phyloP scores from a whole-genome alignment of 1,140 invertebrate species.

The Episyrphus balteatus region DNA sequence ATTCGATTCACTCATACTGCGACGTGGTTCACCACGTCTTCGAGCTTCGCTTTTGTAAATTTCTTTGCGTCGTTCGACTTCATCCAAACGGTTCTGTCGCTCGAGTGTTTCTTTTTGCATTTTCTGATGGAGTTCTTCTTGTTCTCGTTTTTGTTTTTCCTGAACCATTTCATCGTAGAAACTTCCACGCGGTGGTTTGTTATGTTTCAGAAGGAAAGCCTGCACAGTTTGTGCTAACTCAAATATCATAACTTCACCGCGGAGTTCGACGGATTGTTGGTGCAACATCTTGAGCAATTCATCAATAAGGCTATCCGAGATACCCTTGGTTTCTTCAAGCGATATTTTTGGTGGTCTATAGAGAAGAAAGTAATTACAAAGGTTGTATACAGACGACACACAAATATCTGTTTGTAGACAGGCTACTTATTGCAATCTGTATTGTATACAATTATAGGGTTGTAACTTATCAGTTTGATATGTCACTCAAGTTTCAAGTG shows the following conservation, averaged over 20 bases:
- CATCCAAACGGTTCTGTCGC: slow-evolving; percentile 27
- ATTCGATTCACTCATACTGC: slow-evolving; percentile 33
- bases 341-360: slow-evolving; percentile 26
- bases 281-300: slow-evolving; percentile 46
- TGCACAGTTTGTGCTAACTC: slow-evolving; percentile 57
- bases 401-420: no score
- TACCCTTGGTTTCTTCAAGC: slow-evolving; percentile 44
- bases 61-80: slow-evolving; percentile 34
- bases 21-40: slow-evolving; percentile 21
- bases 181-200: slow-evolving; percentile 59
- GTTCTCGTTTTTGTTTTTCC: slow-evolving; percentile 48
- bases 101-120: slow-evolving; percentile 41
- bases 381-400: slow-evolving; percentile 9
- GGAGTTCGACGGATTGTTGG: slow-evolving; percentile 41
- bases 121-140: slow-evolving; percentile 46
- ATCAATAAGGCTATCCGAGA: slow-evolving; percentile 50
- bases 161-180: slow-evolving; percentile 77
- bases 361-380: background rate
- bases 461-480: no score
- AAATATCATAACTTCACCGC: slow-evolving; percentile 68
- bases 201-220: slow-evolving; percentile 56
- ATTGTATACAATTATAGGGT: no score
- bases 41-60: slow-evolving; percentile 30
- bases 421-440: no score
- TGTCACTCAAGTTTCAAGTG: no score